These are phyloP conservation scores for Drosophila paulistorum DNA, from an alignment of 1,140 invertebrate species.

Conservation along the genomic window DNA sequence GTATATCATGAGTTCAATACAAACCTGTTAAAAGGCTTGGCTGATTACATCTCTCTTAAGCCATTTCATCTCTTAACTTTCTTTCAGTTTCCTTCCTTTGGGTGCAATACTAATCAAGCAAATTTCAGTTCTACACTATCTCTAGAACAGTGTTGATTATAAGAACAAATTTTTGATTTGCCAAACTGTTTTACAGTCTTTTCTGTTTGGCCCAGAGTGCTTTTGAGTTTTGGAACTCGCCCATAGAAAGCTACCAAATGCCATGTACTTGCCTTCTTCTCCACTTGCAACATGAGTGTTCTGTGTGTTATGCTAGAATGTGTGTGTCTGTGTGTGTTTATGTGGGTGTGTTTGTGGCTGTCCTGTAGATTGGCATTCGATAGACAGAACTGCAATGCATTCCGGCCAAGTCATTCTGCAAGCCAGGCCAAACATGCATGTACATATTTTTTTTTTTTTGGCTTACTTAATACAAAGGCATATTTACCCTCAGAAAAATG, in stretches of 20 bases:
- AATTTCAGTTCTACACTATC: background rate
- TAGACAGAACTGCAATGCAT: constrained; percentile 57
- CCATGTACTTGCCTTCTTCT: constrained; percentile 33
- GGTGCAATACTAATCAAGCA: no score
- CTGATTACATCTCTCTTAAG: no score
- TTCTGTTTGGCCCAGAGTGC: background rate
- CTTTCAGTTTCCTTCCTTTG: no score
- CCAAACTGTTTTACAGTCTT: background rate
- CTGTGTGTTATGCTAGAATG: constrained; percentile 11
- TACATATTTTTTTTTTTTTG: constrained; percentile 52
- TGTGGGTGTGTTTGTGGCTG: constrained; percentile 25
- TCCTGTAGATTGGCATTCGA: constrained; percentile 67
- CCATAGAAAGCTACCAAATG: constrained; percentile 30
- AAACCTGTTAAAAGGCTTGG: no score
- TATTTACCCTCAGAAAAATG: constrained; percentile 56
- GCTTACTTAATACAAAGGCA: constrained; percentile 79
- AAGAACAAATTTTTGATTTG: background rate
- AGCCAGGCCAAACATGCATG: background rate
- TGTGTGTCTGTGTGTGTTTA: constrained; percentile 37
- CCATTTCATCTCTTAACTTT: no score
- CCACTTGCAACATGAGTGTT: constrained; percentile 14
- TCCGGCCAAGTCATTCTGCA: constrained; percentile 59
- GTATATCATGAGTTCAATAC: no score
- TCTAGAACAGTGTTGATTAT: background rate
- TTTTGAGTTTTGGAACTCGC: constrained; percentile 2